phyloP scores from a whole-genome alignment of 2,888 invertebrate species.

The Criorhina ranunculi region DNA sequence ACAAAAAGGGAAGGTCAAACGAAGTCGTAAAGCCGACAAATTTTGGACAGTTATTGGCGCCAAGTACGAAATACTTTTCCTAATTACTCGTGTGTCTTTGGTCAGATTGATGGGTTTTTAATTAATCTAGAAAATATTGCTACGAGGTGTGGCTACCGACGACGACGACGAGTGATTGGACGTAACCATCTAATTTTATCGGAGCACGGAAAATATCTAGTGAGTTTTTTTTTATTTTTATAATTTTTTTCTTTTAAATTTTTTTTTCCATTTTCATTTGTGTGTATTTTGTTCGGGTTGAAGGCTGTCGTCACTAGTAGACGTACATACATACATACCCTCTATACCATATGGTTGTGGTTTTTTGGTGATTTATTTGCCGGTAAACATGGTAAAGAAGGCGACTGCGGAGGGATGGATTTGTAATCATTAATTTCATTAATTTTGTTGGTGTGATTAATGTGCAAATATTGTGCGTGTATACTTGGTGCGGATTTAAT shows the following conservation, averaged over 20 bases:
- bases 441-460: constrained; percentile 44
- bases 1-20: no score
- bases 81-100: constrained; percentile 20
- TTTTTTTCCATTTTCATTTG: not conserved
- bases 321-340: not conserved
- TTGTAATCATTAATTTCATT: constrained; percentile 50
- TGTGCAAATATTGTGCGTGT: constrained; percentile 33
- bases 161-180: constrained; percentile 37
- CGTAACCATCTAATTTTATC: constrained; percentile 47
- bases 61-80: constrained; percentile 23
- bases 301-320: constrained; percentile 12
- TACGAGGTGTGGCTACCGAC: not conserved
- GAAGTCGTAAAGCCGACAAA: not conserved
- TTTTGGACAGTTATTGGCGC: constrained; percentile 29
- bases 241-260: not conserved
- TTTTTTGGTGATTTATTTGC: constrained; percentile 25
- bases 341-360: no score
- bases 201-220: constrained; percentile 17
- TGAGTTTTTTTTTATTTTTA: constrained; percentile 25
- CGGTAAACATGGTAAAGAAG: not conserved
- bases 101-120: constrained; percentile 53
- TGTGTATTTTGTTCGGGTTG: constrained; percentile 19
- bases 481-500: not conserved
- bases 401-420: constrained; percentile 24
- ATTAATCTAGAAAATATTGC: constrained; percentile 48